phyloP scores from a whole-genome alignment of 2,888 invertebrate species.

The Leptopilina syphax region DNA sequence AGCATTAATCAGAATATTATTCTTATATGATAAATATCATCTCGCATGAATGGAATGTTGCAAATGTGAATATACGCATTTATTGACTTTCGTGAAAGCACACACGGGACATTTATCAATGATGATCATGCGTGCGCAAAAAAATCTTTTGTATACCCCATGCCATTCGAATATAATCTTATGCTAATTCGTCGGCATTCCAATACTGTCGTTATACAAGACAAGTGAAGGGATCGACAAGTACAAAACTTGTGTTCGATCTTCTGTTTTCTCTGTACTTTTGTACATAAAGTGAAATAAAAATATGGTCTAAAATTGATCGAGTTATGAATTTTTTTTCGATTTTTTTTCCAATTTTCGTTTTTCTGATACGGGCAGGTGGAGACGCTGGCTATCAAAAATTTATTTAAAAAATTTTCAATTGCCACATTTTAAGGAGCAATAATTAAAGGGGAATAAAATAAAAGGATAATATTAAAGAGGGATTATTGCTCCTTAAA shows the following conservation, averaged over 20 bases:
- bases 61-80: neutral
- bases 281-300: no score
- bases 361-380: no score
- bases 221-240: conserved; percentile 33
- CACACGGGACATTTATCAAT: conserved; percentile 18
- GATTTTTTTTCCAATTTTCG: no score
- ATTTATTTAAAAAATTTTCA: no score
- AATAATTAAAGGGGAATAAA: no score
- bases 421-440: no score
- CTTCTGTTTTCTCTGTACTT: conserved; percentile 23
- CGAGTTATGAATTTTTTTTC: no score
- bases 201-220: conserved; percentile 32
- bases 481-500: no score
- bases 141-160: conserved; percentile 20
- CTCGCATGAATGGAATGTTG: conserved; percentile 10
- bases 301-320: no score
- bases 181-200: conserved; percentile 35
- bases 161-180: conserved; percentile 18
- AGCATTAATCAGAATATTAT: conserved; percentile 15
- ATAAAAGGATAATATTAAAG: no score
- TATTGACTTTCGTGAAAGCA: neutral
- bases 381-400: no score
- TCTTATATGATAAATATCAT: conserved; percentile 18
- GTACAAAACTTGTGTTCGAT: conserved; percentile 29
- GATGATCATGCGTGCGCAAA: conserved; percentile 18